Percentiles rank a stretch among this genome's conserved stretches.
phyloP scores from a whole-genome alignment of 2,113 vertebrate genomes.

The Microtus montanus region DNA sequence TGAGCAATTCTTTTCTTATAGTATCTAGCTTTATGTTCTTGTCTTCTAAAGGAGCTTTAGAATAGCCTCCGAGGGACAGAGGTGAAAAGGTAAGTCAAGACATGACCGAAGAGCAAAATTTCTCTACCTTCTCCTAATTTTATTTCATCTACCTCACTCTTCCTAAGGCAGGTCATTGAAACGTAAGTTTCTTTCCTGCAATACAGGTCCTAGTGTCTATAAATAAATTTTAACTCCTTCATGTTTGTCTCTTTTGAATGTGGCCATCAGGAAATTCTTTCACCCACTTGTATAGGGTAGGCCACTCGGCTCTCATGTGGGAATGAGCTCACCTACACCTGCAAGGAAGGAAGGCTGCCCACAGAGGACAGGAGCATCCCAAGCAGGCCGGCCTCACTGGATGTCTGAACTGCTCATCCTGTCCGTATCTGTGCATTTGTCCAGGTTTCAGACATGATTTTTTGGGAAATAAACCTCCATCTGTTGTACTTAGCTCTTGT shows the following conservation, averaged over 20 bases:
- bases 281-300: neutral
- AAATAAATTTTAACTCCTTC: neutral
- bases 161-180: neutral
- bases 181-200: neutral
- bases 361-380: neutral
- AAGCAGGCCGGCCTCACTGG: neutral
- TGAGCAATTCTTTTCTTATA: neutral
- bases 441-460: neutral
- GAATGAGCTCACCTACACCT: neutral
- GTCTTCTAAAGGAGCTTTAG: neutral
- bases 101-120: neutral
- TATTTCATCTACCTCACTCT: neutral
- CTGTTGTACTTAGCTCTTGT: neutral
- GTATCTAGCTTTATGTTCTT: neutral
- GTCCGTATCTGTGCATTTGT: neutral
- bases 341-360: neutral
- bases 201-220: neutral
- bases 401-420: neutral
- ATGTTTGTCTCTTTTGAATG: neutral
- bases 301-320: too few species aligned
- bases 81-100: neutral
- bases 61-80: neutral
- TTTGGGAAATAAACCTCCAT: neutral
- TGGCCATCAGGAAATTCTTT: neutral
- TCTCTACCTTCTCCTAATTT: too few species aligned